phyloP scores from a whole-genome alignment of 2,888 invertebrate species.

The Anorthoa munda region DNA sequence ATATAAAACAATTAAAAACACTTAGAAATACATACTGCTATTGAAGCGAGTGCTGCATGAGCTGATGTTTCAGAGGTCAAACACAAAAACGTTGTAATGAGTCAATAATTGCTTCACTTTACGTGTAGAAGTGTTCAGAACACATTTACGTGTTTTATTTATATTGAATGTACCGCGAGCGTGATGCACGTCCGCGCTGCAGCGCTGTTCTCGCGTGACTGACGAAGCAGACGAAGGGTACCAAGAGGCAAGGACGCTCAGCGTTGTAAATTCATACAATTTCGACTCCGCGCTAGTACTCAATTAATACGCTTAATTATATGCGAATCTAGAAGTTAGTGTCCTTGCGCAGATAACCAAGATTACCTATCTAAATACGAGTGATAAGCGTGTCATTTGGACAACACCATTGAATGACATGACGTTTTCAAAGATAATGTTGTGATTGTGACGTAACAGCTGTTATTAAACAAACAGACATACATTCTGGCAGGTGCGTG shows the following conservation, averaged over 20 bases:
- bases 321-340: slow-evolving; percentile 43
- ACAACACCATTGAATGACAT: slow-evolving; percentile 26
- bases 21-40: slow-evolving; percentile 52
- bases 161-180: neutral
- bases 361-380: slow-evolving; percentile 33
- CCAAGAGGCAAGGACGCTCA: slow-evolving; percentile 62
- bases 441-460: slow-evolving; percentile 24
- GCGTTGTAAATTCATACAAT: slow-evolving; percentile 49
- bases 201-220: slow-evolving; percentile 65
- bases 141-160: slow-evolving; percentile 40
- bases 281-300: slow-evolving; percentile 32
- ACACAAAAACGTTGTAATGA: slow-evolving; percentile 48
- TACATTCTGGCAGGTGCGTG: slow-evolving; percentile 1
- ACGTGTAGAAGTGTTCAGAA: slow-evolving; percentile 23
- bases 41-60: slow-evolving; percentile 34
- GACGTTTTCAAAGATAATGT: slow-evolving; percentile 35
- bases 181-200: slow-evolving; percentile 51
- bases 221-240: slow-evolving; percentile 39
- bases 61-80: slow-evolving; percentile 43
- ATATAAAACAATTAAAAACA: slow-evolving; percentile 23
- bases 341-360: slow-evolving; percentile 42
- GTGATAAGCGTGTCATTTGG: slow-evolving; percentile 37
- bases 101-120: slow-evolving; percentile 45
- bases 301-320: slow-evolving; percentile 48
- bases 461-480: slow-evolving; percentile 40